These are phyloP conservation scores for Malurus melanocephalus DNA, from an alignment of 2,113 vertebrate genomes.

Conservation along the genomic window DNA sequence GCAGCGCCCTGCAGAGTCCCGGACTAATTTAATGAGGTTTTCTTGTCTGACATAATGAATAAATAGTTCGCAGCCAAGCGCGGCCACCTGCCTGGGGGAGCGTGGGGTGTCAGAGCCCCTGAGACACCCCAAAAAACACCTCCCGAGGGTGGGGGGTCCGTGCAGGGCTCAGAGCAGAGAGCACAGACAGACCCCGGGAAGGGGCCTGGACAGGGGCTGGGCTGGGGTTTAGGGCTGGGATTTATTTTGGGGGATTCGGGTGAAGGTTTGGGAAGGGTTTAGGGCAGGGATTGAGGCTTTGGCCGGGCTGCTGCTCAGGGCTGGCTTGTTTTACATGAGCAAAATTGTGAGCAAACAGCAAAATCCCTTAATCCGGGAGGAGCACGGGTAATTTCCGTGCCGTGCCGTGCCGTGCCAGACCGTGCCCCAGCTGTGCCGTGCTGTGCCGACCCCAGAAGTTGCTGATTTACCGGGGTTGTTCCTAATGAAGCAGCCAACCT, in stretches of 20 bases:
- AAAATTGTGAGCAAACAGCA: not conserved
- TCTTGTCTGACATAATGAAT: slow-evolving; percentile 16
- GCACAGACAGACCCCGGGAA: accelerated
- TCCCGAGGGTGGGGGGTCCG: not conserved
- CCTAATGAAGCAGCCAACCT: not conserved
- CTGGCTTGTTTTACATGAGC: not conserved
- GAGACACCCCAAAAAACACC: not conserved
- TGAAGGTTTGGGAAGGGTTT: not conserved
- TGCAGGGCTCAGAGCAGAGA: not conserved
- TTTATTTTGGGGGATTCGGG: not conserved
- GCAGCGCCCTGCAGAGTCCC: not conserved
- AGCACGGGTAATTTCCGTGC: not conserved
- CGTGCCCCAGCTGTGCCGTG: too few species aligned
- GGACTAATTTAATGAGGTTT: slow-evolving; percentile 21
- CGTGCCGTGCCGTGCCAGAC: accelerated
- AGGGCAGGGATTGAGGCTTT: not conserved
- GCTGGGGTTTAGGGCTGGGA: not conserved
- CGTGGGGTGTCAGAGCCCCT: accelerated
- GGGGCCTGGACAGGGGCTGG: not conserved
- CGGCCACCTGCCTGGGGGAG: not conserved
- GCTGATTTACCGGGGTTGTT: not conserved
- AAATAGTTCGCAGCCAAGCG: not conserved
- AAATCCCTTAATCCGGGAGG: slow-evolving; percentile 6
- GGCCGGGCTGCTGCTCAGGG: not conserved
- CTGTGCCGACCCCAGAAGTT: not conserved